phyloP scores from a whole-genome alignment of 2,113 vertebrate species.

The Melanotaenia duboulayi region DNA sequence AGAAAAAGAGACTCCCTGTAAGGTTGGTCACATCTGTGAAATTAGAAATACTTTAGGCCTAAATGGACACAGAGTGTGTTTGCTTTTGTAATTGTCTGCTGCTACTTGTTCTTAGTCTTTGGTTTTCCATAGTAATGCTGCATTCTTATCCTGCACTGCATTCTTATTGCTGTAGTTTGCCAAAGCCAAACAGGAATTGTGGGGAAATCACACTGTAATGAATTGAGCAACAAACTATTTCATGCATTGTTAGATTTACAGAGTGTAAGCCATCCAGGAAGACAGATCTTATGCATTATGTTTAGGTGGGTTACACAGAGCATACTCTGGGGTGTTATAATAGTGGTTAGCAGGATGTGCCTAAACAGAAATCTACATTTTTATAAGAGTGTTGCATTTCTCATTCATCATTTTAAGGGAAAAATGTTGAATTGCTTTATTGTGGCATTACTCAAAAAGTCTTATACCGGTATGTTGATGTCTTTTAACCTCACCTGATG shows the following conservation, averaged over 20 bases:
- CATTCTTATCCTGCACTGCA: conserved; percentile 8
- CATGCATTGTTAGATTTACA: conserved; percentile 72
- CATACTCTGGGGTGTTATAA: conserved; percentile 38
- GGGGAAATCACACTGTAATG: conserved; percentile 54
- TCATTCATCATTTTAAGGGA: background rate
- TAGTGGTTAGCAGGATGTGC: conserved; percentile 50
- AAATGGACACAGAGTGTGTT: conserved; percentile 71
- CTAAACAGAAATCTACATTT: background rate
- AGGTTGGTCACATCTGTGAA: conserved; percentile 81
- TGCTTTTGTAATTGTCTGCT: conserved; percentile 75
- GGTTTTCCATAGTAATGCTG: conserved; percentile 32
- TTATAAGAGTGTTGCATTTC: background rate
- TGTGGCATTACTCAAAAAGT: conserved; percentile 11
- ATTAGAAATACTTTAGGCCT: conserved; percentile 76
- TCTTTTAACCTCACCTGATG: background rate
- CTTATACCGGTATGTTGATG: background rate
- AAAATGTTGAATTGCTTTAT: background rate
- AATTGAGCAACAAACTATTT: conserved; percentile 74
- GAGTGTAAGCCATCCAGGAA: conserved; percentile 51
- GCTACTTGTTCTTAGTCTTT: conserved; percentile 38
- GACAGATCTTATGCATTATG: conserved; percentile 65
- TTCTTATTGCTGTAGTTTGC: conserved; percentile 49
- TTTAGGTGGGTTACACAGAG: conserved; percentile 48
- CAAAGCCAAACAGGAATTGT: conserved; percentile 68
- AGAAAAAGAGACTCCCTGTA: conserved; percentile 51